phyloP scores from a whole-genome alignment of 1,140 invertebrate species.

The Vanessa atalanta region DNA sequence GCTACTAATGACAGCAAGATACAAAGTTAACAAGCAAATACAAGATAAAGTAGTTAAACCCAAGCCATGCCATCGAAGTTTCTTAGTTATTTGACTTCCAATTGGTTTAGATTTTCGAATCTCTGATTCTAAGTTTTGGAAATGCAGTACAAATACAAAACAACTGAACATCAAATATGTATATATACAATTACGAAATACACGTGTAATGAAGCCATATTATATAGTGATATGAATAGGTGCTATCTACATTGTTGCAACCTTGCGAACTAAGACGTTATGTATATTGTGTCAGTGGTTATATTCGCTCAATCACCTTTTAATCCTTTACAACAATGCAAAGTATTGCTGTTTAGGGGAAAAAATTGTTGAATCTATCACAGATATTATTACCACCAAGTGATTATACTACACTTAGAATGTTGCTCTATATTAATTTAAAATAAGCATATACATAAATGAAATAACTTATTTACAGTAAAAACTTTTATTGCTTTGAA shows the following conservation, averaged over 20 bases:
- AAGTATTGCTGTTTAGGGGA: no score
- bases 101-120: conserved; percentile 30
- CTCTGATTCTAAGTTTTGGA: conserved; percentile 16
- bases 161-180: neutral
- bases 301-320: no score
- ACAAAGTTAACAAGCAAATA: conserved; percentile 32
- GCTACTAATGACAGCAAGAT: conserved; percentile 25
- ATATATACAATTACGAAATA: neutral
- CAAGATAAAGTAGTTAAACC: conserved; percentile 18
- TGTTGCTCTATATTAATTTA: neutral
- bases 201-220: neutral
- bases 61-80: conserved; percentile 29
- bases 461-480: no score
- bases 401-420: neutral
- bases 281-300: no score
- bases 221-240: no score
- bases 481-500: no score
- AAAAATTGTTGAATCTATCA: no score
- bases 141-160: neutral
- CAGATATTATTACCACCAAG: no score
- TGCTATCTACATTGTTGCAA: no score
- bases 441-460: no score
- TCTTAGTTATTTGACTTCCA: conserved; percentile 34
- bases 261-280: no score
- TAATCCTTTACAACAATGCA: no score